Base-by-base conservation (phyloP, 2,797 vertebrate genomes). In the Anguilla anguilla region DNA sequence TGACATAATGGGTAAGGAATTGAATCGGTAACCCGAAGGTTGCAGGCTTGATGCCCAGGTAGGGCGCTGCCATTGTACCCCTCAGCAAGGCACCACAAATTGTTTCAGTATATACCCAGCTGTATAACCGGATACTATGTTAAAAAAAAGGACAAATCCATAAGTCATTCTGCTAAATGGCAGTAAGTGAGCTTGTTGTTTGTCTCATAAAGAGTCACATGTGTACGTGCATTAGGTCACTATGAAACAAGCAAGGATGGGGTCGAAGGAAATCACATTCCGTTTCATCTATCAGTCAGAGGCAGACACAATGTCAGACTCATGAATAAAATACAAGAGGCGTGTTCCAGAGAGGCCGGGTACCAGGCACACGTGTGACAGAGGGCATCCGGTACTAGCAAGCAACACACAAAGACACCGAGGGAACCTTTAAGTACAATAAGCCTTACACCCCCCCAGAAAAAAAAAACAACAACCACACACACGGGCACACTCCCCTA, bases 401-500 rank as follows among this genome's bases (percentile, higher is more conserved):
- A 39, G 39, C 74, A 43, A 19, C 35, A 46, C 74, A 79, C 17
- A 46, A 84, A 84, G 55, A 55, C 55, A 84, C 11, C 2, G n/a
- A 57, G 25, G 7, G 28, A 67, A 67, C 19, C 53, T 4, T 61
- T 57, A 28, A 84, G 55, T 61, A 59, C 28, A 84, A 55, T 61
- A n/a, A 39, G 28, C 11, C 49, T 3, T n/a, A 28, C 28, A 28
- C 74, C 17, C 13, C 31, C 35, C 35, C 35, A 35, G 28, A 11
- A 5, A 74, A 28, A 67, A 25, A 59, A 59, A 59, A 19, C 55
- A 59, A 59, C 55, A 59, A 11, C 10, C n/a, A 67, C 6, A 25
- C 64, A 67, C 64, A 67, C 22, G 15, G n/a, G 25, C 64, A 67
- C 64, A 43, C 82, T 59, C 83, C 31, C 83, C 51, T 84, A 84